Evolutionary conservation across 2,888 invertebrate genomes (phyloP).

Genomic region (Macrophya annulata): DNA sequence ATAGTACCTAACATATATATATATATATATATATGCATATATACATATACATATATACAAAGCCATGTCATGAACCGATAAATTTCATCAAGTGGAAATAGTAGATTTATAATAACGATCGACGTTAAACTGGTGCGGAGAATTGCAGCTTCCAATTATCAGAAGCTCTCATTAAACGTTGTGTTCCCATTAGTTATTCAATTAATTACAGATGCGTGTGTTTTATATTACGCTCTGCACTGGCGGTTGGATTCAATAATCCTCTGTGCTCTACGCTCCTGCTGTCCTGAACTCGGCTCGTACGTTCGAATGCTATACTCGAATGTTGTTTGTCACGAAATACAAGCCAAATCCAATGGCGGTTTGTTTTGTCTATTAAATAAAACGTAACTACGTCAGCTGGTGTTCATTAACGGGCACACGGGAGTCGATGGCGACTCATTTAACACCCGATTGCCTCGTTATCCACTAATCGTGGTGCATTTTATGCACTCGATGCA

Average conservation of each 20-base stretch:
- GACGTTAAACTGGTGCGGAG: constrained; percentile 39
- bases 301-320: constrained; percentile 57
- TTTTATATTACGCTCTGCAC: constrained; percentile 70
- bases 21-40: background rate
- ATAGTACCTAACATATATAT: no score
- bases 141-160: constrained; percentile 48
- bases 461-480: constrained; percentile 49
- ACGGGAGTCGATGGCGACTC: constrained; percentile 69
- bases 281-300: constrained; percentile 64
- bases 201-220: constrained; percentile 73
- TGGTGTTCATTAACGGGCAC: constrained; percentile 74
- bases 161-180: constrained; percentile 48
- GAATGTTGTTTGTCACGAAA: constrained; percentile 75
- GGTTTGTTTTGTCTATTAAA: constrained; percentile 75
- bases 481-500: constrained; percentile 46
- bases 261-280: constrained; percentile 64
- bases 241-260: constrained; percentile 72
- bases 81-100: constrained; percentile 43
- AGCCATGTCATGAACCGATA: constrained; percentile 12
- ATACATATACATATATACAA: background rate
- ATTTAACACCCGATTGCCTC: constrained; percentile 73
- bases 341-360: constrained; percentile 69
- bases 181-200: constrained; percentile 71
- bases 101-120: constrained; percentile 16
- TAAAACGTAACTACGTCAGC: constrained; percentile 75